phyloP scores from a whole-genome alignment of 2,888 invertebrate species.

The Asteroscopus sphinx region DNA sequence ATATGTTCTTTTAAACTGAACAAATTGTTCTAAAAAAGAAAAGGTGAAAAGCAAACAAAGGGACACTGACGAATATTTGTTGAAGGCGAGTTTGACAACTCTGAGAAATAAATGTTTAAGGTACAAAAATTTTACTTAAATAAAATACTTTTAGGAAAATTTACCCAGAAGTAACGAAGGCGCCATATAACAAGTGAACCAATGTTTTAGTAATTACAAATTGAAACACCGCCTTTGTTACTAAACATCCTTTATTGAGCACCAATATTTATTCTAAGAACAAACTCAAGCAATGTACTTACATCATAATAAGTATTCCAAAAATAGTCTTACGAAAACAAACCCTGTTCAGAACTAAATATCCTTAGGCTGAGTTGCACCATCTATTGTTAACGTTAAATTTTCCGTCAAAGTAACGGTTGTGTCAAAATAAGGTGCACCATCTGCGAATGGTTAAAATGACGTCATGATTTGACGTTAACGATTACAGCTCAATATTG shows the following conservation, averaged over 20 bases:
- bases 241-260: constrained; percentile 29
- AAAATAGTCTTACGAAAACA: constrained; percentile 53
- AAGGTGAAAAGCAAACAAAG: constrained; percentile 4
- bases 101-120: not conserved
- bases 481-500: too few species aligned
- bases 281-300: constrained; percentile 26
- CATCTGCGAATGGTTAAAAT: too few species aligned
- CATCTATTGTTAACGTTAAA: too few species aligned
- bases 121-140: not conserved
- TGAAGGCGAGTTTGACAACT: constrained; percentile 5
- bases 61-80: constrained; percentile 13
- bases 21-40: constrained; percentile 34
- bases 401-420: too few species aligned
- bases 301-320: constrained; percentile 26
- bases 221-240: constrained; percentile 20
- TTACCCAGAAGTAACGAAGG: constrained; percentile 10
- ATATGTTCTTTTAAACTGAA: constrained; percentile 44
- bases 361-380: too few species aligned
- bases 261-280: constrained; percentile 46
- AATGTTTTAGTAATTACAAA: constrained; percentile 18
- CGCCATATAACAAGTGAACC: constrained; percentile 9
- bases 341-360: constrained; percentile 58
- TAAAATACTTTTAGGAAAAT: constrained; percentile 3
- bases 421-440: too few species aligned
- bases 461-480: too few species aligned